Percentiles rank a stretch among this genome's conserved stretches.
phyloP scores from a whole-genome alignment of 2,113 vertebrate species.

The Pandion haliaetus region DNA sequence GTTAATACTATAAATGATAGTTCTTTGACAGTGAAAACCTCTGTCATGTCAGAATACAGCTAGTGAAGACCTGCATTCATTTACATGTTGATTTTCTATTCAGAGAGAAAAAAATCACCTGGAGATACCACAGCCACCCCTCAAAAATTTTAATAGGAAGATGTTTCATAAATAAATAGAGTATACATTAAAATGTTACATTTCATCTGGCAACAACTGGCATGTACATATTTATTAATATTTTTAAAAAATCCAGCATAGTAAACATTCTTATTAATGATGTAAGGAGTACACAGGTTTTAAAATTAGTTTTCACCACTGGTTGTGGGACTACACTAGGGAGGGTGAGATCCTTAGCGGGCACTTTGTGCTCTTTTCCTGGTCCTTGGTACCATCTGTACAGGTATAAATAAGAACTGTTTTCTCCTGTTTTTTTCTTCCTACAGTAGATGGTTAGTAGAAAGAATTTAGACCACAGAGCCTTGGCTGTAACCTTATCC shows the following conservation, averaged over 20 bases:
- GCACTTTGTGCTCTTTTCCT: neutral
- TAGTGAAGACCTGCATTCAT: neutral
- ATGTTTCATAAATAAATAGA: neutral
- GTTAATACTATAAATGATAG: constrained; percentile 22
- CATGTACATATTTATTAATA: neutral
- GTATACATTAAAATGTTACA: neutral
- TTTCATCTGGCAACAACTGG: neutral
- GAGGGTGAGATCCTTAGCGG: neutral
- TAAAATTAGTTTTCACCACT: neutral
- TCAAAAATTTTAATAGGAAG: constrained; percentile 1
- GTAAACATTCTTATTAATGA: neutral
- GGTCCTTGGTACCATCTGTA: neutral
- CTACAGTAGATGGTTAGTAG: neutral
- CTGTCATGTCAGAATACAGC: constrained; percentile 12
- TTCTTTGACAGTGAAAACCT: constrained; percentile 24
- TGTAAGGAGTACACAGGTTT: neutral
- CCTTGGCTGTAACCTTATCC: neutral
- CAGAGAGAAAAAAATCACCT: constrained; percentile 23
- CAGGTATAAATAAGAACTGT: neutral
- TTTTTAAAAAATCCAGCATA: neutral
- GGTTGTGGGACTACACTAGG: neutral
- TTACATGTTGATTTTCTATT: constrained; percentile 37
- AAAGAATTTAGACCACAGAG: neutral
- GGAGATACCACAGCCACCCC: neutral
- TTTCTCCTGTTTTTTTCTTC: neutral